A percentile compares a stretch with the other conserved stretches of the same genome.
phyloP scores from a whole-genome alignment of 2,888 invertebrate species.

The Ctenicera cuprea region DNA sequence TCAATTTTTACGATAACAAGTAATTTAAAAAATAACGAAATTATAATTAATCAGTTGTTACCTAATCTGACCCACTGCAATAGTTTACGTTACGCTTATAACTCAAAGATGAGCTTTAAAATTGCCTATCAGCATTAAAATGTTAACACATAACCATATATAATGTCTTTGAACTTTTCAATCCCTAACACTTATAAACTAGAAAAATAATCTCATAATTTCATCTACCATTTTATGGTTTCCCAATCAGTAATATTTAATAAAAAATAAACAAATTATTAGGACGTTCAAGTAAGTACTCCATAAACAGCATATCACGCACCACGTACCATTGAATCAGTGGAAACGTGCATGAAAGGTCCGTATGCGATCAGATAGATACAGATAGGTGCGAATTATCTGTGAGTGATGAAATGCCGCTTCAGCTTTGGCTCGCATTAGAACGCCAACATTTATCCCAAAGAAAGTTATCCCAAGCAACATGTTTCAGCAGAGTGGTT shows the following conservation, averaged over 20 bases:
- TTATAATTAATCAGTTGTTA: no score
- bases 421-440: slow-evolving; percentile 44
- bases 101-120: no score
- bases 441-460: background rate
- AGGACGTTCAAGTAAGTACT: slow-evolving; percentile 45
- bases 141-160: no score
- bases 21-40: no score
- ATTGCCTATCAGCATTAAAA: no score
- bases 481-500: background rate
- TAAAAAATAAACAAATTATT: slow-evolving; percentile 28
- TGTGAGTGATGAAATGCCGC: slow-evolving; percentile 57
- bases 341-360: slow-evolving; percentile 59
- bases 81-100: no score
- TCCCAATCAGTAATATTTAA: background rate
- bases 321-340: slow-evolving; percentile 47
- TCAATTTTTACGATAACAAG: no score
- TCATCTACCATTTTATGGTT: background rate
- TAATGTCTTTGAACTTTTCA: no score
- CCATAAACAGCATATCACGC: slow-evolving; percentile 58
- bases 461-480: slow-evolving; percentile 5
- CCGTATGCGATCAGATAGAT: slow-evolving; percentile 52
- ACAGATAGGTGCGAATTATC: slow-evolving; percentile 59
- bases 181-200: no score
- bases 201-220: background rate
- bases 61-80: no score